Evolutionary conservation across 2,113 vertebrate species (phyloP).

Genomic region (Anolis carolinensis): DNA sequence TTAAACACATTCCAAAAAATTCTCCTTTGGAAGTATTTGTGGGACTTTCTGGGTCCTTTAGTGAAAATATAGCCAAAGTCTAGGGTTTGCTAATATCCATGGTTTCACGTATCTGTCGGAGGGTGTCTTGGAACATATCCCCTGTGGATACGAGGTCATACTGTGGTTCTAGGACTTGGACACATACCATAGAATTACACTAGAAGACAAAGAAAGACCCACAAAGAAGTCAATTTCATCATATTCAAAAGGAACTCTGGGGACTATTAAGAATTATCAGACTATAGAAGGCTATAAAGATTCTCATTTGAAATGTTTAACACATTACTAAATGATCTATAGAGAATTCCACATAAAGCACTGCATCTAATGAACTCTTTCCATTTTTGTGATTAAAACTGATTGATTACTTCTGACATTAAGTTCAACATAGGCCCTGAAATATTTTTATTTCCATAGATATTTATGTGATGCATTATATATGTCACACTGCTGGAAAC

Average conservation of each 20-base stretch:
- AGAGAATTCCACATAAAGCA: neutral
- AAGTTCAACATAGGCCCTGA: neutral
- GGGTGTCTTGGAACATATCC: no score
- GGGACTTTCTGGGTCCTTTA: no score
- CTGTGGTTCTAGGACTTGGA: no score
- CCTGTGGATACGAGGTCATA: no score
- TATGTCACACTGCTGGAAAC: neutral
- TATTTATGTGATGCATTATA: slow-evolving; percentile 20
- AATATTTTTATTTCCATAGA: slow-evolving; percentile 7
- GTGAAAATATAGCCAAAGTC: no score
- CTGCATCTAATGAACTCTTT: slow-evolving; percentile 28
- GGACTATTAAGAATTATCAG: slow-evolving; percentile 38
- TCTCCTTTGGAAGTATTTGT: no score
- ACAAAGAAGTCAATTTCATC: neutral
- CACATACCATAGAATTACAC: no score
- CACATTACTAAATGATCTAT: neutral
- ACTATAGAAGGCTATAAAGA: neutral
- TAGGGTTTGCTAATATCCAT: no score
- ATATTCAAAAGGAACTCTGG: slow-evolving; percentile 47
- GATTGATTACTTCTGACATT: slow-evolving; percentile 22
- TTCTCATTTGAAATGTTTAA: neutral
- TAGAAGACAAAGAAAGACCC: no score
- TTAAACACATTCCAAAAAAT: no score
- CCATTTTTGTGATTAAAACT: neutral
- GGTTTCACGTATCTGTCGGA: no score